Percentiles rank a stretch among this genome's conserved stretches.
These are phyloP conservation scores for Chrysolophus pictus DNA, from an alignment of 2,797 vertebrate genomes.

Conservation along the genomic window DNA sequence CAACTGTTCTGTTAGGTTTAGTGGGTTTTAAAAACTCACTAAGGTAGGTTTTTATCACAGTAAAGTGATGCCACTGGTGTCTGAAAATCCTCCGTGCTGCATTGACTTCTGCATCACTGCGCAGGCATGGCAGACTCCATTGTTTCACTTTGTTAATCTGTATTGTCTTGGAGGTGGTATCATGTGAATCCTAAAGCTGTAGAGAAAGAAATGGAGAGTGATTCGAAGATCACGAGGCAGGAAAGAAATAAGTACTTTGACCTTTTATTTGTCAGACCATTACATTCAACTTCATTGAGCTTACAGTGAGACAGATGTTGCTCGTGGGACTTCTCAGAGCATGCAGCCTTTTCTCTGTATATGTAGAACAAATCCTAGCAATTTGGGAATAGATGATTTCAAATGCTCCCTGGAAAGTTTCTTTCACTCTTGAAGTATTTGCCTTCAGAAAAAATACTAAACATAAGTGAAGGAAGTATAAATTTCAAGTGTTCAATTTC, in stretches of 20 bases:
- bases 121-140: background rate
- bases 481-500: background rate
- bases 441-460: conserved; percentile 3
- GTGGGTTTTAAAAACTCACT: background rate
- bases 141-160: background rate
- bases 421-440: background rate
- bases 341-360: background rate
- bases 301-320: background rate
- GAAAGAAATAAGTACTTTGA: background rate
- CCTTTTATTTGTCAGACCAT: background rate
- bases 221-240: background rate
- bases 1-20: background rate
- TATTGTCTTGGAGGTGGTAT: rapidly evolving
- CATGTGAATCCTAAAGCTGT: background rate
- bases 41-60: no score
- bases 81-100: background rate
- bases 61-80: background rate
- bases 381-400: background rate
- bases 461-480: background rate
- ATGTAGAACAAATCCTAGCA: background rate
- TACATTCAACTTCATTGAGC: background rate
- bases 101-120: background rate
- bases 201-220: background rate
- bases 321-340: background rate
- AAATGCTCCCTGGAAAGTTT: background rate